Conservation (phyloP, 2,888 invertebrate species). For the Synergus gifuensis region DNA sequence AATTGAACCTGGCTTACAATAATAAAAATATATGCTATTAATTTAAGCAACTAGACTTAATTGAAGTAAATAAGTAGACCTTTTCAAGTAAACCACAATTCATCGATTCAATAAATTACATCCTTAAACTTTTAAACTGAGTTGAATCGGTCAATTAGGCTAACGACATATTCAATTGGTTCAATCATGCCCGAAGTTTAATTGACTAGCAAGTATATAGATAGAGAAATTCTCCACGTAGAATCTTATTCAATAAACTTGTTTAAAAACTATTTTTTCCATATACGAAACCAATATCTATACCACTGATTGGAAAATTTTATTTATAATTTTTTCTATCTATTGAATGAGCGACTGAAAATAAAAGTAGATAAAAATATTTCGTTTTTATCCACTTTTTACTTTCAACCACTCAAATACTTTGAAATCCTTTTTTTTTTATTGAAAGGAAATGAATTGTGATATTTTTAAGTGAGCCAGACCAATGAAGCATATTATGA, state of each 20-base stretch:
- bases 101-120: conserved; percentile 42
- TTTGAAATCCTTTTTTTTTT: background rate
- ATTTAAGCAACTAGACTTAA: conserved; percentile 33
- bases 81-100: conserved; percentile 41
- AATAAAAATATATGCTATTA: background rate
- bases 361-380: background rate
- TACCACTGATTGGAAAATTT: background rate
- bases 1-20: background rate
- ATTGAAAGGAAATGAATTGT: background rate
- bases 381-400: background rate
- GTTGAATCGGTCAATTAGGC: conserved; percentile 41
- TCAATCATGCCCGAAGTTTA: conserved; percentile 41
- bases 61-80: conserved; percentile 40
- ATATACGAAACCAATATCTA: background rate
- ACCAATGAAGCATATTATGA: conserved; percentile 18
- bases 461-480: conserved; percentile 11
- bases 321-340: background rate
- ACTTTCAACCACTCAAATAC: background rate
- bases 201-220: conserved; percentile 41
- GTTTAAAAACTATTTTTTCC: background rate
- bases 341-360: too few species aligned
- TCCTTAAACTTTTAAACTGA: conserved; percentile 42
- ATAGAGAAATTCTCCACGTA: conserved; percentile 23
- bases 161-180: conserved; percentile 41
- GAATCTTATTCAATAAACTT: conserved; percentile 22